Percentiles rank a stretch among this genome's conserved stretches.
These are phyloP conservation scores for Brenthis ino DNA, from an alignment of 2,888 invertebrate genomes.

Conservation along the genomic window DNA sequence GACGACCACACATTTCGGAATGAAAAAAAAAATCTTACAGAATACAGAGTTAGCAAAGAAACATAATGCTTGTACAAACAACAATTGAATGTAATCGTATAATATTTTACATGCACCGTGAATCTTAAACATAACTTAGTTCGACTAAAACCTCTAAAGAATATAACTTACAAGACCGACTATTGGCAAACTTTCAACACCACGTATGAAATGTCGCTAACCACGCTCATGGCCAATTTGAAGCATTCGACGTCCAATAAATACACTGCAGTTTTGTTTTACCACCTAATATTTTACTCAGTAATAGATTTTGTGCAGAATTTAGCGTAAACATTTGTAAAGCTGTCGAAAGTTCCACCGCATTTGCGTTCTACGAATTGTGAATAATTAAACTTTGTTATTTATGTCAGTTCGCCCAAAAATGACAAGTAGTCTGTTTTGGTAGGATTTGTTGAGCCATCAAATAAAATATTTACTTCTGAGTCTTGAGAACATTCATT, in stretches of 20 bases:
- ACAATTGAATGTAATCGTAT: no score
- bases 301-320: conserved; percentile 35
- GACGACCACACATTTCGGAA: no score
- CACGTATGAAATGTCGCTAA: conserved; percentile 35
- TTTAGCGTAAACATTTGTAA: conserved; percentile 19
- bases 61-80: no score
- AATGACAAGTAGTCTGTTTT: conserved; percentile 10
- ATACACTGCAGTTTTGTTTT: conserved; percentile 35
- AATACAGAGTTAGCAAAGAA: no score
- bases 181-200: conserved; percentile 36
- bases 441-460: conserved; percentile 1
- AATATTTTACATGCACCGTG: no score
- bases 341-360: conserved; percentile 19
- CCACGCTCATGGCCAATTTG: conserved; percentile 41
- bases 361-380: conserved; percentile 5
- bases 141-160: no score
- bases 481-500: neutral
- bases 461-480: conserved; percentile 1
- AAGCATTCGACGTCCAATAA: conserved; percentile 34
- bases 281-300: conserved; percentile 34
- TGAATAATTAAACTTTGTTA: conserved; percentile 21
- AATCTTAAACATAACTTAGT: no score
- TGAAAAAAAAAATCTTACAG: no score
- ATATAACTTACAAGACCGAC: neutral
- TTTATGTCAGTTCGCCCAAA: conserved; percentile 15